These are phyloP conservation scores for Xenops minutus DNA, from an alignment of 2,797 vertebrate species.

Conservation along the genomic window DNA sequence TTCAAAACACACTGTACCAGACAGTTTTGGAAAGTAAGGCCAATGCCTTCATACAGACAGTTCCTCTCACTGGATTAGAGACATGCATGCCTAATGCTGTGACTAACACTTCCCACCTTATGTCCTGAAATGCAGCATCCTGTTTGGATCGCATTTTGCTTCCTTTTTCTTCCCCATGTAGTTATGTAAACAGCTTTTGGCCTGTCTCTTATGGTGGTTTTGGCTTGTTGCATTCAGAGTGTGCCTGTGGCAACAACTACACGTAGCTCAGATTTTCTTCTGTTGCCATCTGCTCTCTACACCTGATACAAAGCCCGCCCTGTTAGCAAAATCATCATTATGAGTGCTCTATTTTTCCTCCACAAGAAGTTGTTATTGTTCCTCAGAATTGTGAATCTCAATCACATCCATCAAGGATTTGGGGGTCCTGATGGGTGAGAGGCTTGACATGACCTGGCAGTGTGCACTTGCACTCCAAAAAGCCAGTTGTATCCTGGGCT, in stretches of 20 bases:
- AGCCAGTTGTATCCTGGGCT: background rate
- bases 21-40: background rate
- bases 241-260: background rate
- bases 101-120: slow-evolving; percentile 58
- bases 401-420: background rate
- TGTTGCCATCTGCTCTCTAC: slow-evolving; percentile 6
- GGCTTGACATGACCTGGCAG: background rate
- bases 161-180: background rate
- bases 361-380: background rate
- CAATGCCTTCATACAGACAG: background rate
- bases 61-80: background rate
- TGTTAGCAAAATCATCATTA: background rate
- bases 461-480: background rate
- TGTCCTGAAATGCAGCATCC: slow-evolving; percentile 45
- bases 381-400: background rate
- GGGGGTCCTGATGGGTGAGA: background rate
- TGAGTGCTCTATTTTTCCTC: background rate
- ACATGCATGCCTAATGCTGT: background rate
- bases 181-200: slow-evolving; percentile 24
- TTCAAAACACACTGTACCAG: background rate
- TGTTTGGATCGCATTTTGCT: slow-evolving; percentile 14
- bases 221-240: background rate
- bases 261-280: background rate
- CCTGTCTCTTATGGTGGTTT: background rate
- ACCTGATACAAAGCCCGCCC: background rate